Conservation (phyloP, 30 jellyfish, hydroid and myxozoan genomes). For the Aurelia coerulea region DNA sequence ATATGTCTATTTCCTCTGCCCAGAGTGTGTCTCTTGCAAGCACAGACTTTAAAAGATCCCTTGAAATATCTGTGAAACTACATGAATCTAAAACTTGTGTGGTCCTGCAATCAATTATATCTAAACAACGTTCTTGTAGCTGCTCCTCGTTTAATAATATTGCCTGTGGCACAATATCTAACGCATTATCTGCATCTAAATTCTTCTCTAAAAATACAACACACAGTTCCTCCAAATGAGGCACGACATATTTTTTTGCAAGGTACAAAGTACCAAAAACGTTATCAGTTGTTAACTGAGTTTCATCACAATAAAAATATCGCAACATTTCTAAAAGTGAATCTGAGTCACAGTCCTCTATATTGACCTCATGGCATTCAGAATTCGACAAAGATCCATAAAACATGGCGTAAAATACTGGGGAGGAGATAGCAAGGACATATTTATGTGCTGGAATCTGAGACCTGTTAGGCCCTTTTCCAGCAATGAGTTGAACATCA, state of each 20-base stretch:
- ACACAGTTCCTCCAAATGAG: conserved; percentile 61
- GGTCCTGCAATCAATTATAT: conserved; percentile 75
- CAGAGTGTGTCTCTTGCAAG: conserved; percentile 77
- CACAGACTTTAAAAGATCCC: conserved; percentile 46
- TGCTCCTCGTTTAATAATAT: conserved; percentile 59
- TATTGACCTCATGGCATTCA: conserved; percentile 43
- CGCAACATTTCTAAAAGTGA: conserved; percentile 66
- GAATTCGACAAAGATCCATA: conserved; percentile 57
- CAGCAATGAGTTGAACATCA: conserved; percentile 53
- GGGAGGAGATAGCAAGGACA: conserved; percentile 68
- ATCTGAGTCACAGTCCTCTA: conserved; percentile 68
- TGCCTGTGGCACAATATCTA: conserved; percentile 78
- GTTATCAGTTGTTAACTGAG: conserved; percentile 58
- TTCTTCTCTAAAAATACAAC: conserved; percentile 67
- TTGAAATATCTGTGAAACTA: conserved; percentile 66
- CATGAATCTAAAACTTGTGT: conserved; percentile 71
- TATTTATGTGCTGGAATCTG: conserved; percentile 73
- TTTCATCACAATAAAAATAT: conserved; percentile 73
- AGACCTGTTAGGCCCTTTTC: conserved; percentile 36
- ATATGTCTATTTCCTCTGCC: conserved; percentile 78
- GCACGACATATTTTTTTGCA: conserved; percentile 77
- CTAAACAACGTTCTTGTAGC: conserved; percentile 71
- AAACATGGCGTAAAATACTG: conserved; percentile 79
- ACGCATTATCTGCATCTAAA: conserved; percentile 78
- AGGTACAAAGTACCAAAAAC: conserved; percentile 74